Base-by-base conservation (phyloP, 2,113 vertebrate species). In the Hystrix cristata region DNA sequence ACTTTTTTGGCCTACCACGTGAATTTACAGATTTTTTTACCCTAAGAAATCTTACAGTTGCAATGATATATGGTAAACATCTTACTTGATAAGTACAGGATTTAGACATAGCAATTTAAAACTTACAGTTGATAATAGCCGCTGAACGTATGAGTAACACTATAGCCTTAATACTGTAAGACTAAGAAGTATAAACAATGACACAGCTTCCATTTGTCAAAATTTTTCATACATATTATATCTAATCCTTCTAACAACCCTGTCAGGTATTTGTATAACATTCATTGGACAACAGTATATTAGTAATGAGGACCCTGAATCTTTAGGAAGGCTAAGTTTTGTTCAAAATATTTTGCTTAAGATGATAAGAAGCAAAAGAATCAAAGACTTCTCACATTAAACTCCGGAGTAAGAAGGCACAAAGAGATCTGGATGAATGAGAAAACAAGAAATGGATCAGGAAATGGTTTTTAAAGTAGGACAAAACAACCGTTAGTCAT, bases 341-440 rank as follows among this genome's bases (percentile, higher is more conserved):
- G 3, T 62, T 83, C 53, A 89, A 91, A 90, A 87, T 87, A 53
- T 81, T 95, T 93, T 93, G 51, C 31, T 84, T 91, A 69, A 80
- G 51, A 87, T 72, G 9, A 34, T 7, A 87, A 69, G 6, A 92
- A 83, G 67, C 60, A 72, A 60, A 92, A 80, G 46, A 69, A 64
- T 6, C 43, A 53, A 90, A 92, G 27, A 29, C 5, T 95, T 93
- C 59, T 85, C 53, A 71, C 2, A 65, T 10, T 19, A 55, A 84
- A 69, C 16, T 90, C 27, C 72, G 82, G 79, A 82, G 38, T 7
- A 60, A 21, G n/a, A 5, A 62, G 60, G 34, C 15, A 46, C 19
- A 91, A 87, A 92, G 43, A 95, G 62, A 90, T 64, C 3, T 48
- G 13, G 53, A 38, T 88, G 60, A 90, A n/a, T 25, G 48, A 65